Percentiles rank a stretch among this genome's conserved stretches.
Evolutionary conservation across 1,140 invertebrate genomes (phyloP).

Genomic region (Dreissena polymorpha): DNA sequence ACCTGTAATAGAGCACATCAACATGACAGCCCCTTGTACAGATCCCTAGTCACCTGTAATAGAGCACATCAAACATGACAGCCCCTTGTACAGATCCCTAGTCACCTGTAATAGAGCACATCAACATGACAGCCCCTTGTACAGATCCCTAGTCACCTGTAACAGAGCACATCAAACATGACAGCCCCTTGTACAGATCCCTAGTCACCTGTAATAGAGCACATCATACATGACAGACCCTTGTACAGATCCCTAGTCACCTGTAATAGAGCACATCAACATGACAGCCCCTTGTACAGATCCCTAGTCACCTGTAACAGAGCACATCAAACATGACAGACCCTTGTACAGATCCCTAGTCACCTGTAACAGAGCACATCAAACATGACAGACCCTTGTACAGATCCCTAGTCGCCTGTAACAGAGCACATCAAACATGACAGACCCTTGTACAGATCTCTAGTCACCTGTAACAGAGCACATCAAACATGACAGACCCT

Average conservation of each 20-base stretch:
- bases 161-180: no score
- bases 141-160: constrained; percentile 76
- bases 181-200: constrained; percentile 73
- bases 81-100: constrained; percentile 72
- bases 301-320: constrained; percentile 75
- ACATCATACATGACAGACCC: no score
- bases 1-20: no score
- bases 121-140: constrained; percentile 66
- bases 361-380: no score
- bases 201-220: constrained; percentile 74
- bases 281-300: constrained; percentile 71
- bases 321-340: no score
- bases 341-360: constrained; percentile 73
- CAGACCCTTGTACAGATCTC: constrained; percentile 74
- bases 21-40: constrained; percentile 72
- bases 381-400: constrained; percentile 70
- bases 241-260: constrained; percentile 76
- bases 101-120: no score
- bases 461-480: constrained; percentile 74
- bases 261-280: no score
- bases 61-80: no score
- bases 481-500: constrained; percentile 66
- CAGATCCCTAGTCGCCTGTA: constrained; percentile 75
- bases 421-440: no score
- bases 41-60: constrained; percentile 74